Conservation (phyloP, 1,140 invertebrate species). For the Saccostrea echinata region DNA sequence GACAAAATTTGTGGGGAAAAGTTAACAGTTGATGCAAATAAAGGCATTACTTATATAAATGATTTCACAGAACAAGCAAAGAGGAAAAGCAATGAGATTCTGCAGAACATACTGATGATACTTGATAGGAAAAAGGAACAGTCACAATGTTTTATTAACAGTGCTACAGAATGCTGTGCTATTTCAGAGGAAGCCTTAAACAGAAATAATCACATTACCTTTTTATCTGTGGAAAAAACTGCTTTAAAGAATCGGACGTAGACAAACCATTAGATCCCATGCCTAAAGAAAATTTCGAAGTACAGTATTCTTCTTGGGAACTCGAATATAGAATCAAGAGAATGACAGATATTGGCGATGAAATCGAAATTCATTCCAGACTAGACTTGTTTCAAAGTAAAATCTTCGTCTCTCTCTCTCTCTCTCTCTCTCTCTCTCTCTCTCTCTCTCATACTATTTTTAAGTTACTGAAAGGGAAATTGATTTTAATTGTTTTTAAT, state of each 20-base stretch:
- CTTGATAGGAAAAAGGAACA: neutral
- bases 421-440: too few relatives aligned
- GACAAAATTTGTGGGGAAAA: neutral
- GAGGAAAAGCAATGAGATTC: too few relatives aligned
- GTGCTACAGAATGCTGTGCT: neutral
- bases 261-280: neutral
- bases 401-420: too few relatives aligned
- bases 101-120: neutral
- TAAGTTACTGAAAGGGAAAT: too few relatives aligned
- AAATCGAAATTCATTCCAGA: too few relatives aligned
- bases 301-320: too few relatives aligned
- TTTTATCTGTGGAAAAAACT: neutral
- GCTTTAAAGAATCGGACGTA: neutral
- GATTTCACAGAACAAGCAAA: too few relatives aligned
- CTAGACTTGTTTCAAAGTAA: too few relatives aligned
- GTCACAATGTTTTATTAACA: neutral
- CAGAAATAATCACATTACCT: neutral
- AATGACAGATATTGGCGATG: too few relatives aligned
- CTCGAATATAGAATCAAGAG: too few relatives aligned
- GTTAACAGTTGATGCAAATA: neutral
- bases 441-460: too few relatives aligned
- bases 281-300: neutral
- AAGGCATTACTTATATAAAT: neutral
- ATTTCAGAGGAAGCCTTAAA: neutral
- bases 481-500: too few relatives aligned